Evolutionary conservation across 2,797 vertebrate species (phyloP).

Genomic region (Iguana delicatissima): DNA sequence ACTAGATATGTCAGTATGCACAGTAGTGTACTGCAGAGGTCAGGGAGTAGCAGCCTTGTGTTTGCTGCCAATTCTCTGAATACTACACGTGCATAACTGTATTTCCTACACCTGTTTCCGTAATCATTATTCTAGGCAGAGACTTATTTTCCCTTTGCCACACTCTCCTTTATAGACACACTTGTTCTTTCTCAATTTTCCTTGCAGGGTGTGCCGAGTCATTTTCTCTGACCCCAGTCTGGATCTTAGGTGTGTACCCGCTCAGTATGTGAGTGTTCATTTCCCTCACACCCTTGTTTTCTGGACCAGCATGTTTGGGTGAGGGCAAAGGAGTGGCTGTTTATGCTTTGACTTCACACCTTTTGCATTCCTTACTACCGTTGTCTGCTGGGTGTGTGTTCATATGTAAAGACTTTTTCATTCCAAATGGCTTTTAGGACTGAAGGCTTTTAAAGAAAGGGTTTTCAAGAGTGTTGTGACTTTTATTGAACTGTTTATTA

Average conservation of each 20-base stretch:
- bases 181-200: not conserved
- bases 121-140: conserved; percentile 23
- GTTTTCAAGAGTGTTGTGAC: too few species aligned
- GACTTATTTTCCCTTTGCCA: conserved; percentile 30
- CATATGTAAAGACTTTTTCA: not conserved
- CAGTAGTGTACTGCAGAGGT: not conserved
- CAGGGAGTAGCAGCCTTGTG: not conserved
- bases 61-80: not conserved
- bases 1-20: not conserved
- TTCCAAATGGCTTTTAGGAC: not conserved
- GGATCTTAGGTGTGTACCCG: conserved; percentile 22
- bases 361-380: not conserved
- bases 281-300: conserved; percentile 38
- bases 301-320: conserved; percentile 4
- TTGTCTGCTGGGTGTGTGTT: conserved; percentile 1
- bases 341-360: conserved; percentile 21
- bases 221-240: not conserved
- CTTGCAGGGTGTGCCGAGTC: conserved; percentile 15
- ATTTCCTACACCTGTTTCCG: conserved; percentile 50
- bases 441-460: too few species aligned
- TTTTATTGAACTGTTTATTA: too few species aligned
- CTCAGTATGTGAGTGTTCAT: not conserved
- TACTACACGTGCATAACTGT: not conserved
- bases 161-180: conserved; percentile 1
- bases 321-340: conserved; percentile 14